Base-by-base conservation (phyloP, 2,113 vertebrate species). In the Reinhardtius hippoglossoides region DNA sequence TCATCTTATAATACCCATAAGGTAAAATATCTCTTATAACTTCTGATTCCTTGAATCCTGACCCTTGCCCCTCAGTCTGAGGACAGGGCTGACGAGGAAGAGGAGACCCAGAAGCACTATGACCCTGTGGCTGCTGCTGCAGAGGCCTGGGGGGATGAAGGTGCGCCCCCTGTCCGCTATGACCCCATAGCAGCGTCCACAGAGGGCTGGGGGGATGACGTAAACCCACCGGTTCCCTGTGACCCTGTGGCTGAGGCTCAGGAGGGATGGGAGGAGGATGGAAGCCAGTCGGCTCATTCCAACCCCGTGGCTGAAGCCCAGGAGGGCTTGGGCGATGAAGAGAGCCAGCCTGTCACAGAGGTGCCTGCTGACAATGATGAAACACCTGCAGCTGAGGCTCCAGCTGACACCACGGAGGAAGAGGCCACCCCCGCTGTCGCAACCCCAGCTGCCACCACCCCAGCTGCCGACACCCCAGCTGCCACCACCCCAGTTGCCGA, bases 21-120 rank as follows among this genome's bases (percentile, higher is more conserved):
- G 59, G n/a, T 86, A 42, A 86, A 84, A 59, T 65, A 58, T 78
- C 23, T 82, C 37, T 82, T 71, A 67, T 92, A 60, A 71, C 82
- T 80, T 87, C 67, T 90, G 71, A 88, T 75, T 64, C 79, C 84
- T 79, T 85, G 63, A 88, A 91, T 86, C 85, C 67, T 78, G 82
- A 88, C 88, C 76, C 85, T 77, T 89, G 82, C 73, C 77, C 87
- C 83, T 83, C 89, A 96, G 96, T 75, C 85, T 90, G 94, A 95
- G 90, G 93, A 95, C 78, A 89, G 71, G 81, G 91, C 84, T 86
- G 60, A 67, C 73, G 81, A 88, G 71, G 78, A 88, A 80, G 79
- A 87, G 74, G 76, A 86, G 9, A 20, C 78, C 71, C 1, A 60
- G 61, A 23, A n/a, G 65, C 74, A 87, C 70, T 89, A 86, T 85